Base-by-base conservation (phyloP, 2,113 vertebrate genomes). In the Psephotus haematonotus region DNA sequence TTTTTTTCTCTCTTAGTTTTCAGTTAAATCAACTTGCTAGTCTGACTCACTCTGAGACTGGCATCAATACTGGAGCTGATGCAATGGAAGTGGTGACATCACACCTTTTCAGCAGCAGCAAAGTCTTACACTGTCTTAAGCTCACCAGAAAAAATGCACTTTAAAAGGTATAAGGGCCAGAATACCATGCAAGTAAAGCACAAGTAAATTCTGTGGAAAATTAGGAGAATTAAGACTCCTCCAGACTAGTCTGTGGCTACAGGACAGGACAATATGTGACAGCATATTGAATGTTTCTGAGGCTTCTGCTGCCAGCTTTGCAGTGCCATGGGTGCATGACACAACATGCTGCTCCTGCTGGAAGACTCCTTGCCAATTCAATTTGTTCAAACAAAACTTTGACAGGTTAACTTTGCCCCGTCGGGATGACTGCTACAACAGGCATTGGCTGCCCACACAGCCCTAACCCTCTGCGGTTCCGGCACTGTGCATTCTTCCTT, bases 1-100 rank as follows among this genome's bases (percentile, higher is more conserved):
- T 86, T 57, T 43, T 65, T 59, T 33, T 19, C 62, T 59, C 35
- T 19, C 62, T 59, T 41, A 39, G 25, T 93, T 91, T 93, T 95
- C 90, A 75, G 64, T 88, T 87, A 94, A 83, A 91, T 84, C 87
- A 82, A 7, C 55, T 91, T 79, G 70, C 68, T 93, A 25, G 46
- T 62, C 75, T 77, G 86, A 92, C 76, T 95, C 70, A 92, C 20
- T 41, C 31, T 1, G 2, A 8, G 52, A 79, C 71, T 83, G 76
- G 90, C 79, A 77, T 65, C 25, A 14, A 44, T 83, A 33, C 67
- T 62, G 23, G 67, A 81, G 86, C 35, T 95, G 91, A 94, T 86
- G 88, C 79, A 95, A 96, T 77, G 82, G 85, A 85, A 93, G 93
- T 24, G 39, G 57, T 94, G 93, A 96, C 79, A 65, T 93, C 85